A percentile compares a stretch with the other conserved stretches of the same genome.
phyloP scores from a whole-genome alignment of 2,797 vertebrate species.

The Hipposideros larvatus region DNA sequence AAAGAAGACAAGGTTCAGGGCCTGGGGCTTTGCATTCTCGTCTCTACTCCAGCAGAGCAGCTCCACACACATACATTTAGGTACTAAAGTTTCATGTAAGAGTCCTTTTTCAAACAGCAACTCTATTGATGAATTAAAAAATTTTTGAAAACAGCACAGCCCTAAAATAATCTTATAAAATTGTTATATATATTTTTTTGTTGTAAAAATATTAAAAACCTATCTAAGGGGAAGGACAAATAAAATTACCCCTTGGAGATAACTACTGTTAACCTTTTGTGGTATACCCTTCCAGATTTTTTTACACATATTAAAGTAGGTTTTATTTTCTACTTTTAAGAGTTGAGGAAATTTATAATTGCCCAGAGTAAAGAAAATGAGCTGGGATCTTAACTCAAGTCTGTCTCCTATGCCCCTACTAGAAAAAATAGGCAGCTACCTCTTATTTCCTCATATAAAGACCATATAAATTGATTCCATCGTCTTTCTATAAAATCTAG shows the following conservation, averaged over 20 bases:
- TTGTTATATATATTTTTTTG: background rate
- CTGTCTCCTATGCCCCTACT: background rate
- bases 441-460: background rate
- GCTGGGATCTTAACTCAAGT: background rate
- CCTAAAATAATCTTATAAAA: background rate
- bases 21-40: background rate
- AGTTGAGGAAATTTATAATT: constrained; percentile 18
- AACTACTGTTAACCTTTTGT: background rate
- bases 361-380: background rate
- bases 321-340: constrained; percentile 31
- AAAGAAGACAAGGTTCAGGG: background rate
- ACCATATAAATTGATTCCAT: background rate
- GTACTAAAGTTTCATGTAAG: background rate
- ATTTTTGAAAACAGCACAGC: background rate
- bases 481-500: constrained; percentile 53
- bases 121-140: background rate
- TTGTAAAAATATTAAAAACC: background rate
- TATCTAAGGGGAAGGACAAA: constrained; percentile 24
- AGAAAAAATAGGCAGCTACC: constrained; percentile 29
- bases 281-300: background rate
- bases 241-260: background rate
- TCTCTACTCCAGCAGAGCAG: background rate
- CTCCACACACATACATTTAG: background rate
- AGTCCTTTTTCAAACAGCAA: background rate
- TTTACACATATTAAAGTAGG: background rate